These are phyloP conservation scores for Hipposideros armiger DNA, from an alignment of 2,113 vertebrate species.

Conservation along the genomic window DNA sequence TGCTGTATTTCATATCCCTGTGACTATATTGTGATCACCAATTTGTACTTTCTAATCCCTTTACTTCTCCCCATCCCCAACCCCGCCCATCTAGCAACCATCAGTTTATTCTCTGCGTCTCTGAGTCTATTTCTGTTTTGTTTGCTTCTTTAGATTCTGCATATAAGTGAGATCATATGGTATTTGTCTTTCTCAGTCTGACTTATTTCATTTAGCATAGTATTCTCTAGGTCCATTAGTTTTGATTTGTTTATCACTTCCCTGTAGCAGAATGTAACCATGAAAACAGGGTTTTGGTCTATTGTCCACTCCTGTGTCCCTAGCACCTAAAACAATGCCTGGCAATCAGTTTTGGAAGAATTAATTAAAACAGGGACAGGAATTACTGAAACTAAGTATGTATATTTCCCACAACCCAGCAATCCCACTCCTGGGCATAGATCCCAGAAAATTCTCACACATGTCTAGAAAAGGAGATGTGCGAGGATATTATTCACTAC, in stretches of 20 bases:
- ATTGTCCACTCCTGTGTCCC: neutral
- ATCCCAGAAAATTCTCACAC: slow-evolving; percentile 28
- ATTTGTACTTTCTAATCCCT: no score
- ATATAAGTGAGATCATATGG: no score
- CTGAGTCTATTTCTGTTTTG: no score
- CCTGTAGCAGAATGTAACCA: neutral
- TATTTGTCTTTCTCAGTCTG: no score
- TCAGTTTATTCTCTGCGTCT: no score
- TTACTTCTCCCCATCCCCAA: no score
- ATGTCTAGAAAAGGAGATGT: neutral
- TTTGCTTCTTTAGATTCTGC: no score
- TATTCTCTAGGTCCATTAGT: no score
- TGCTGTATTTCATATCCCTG: no score
- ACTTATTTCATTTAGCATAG: no score
- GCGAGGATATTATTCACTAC: neutral
- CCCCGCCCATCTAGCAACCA: no score
- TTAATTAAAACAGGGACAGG: neutral
- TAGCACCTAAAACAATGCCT: slow-evolving; percentile 17
- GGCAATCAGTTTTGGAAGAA: neutral
- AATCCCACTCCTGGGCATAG: neutral
- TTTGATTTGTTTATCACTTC: neutral
- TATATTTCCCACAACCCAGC: neutral
- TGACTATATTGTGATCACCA: no score
- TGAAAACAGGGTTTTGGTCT: neutral
- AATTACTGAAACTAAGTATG: slow-evolving; percentile 3